Base-by-base conservation (phyloP, 2,113 vertebrate species). In the Mixornis gularis region DNA sequence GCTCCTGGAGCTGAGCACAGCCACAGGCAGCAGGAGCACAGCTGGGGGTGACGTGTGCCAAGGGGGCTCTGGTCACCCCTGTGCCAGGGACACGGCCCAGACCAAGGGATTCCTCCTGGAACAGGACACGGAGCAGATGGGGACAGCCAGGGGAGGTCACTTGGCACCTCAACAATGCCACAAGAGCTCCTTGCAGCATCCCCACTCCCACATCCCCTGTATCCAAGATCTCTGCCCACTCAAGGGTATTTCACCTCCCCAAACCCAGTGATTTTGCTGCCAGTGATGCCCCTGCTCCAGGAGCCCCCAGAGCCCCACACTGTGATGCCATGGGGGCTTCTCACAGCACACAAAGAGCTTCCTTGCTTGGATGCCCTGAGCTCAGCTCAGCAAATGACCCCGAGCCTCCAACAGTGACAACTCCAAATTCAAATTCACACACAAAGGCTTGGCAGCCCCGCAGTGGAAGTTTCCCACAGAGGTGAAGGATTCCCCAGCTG, bases 11-110 rank as follows among this genome's bases (percentile, higher is more conserved):
- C 63, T 29, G 55, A 76, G 22, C 20, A 34, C 17, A 25, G 73
- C 4, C 49, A 17, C 27, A 3, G 53, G 53, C 26, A 17, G 62
- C 52, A 49, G 76, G 6, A 30, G 51, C 48, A 46, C 38, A 40
- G 55, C 13, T 1, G 0, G n/a, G 17, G 34, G 6, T 0, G n/a
- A 12, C 73, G 18, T 1, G 7, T 65, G 79, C 70, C 7, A 1
- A 8, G 7, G 34, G 46, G 32, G 18, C 59, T 17, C 32, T 19
- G 72, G 41, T 14, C 12, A 7, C 6, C 40, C n/a, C 27, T 20
- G 26, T 3, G 34, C 48, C 2, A 1, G 34, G 60, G 48, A 44
- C 0, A 69, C 5, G 0, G 16, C n/a, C 51, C n/a, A n/a, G 60
- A 46, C 2, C 19, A 4, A 16, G 49, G 40, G 30, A 51, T 29